A percentile compares a stretch with the other conserved stretches of the same genome.
These are phyloP conservation scores for Eucidaris tribuloides DNA, from an alignment of 35 echinoderm and acorn worm species.

Conservation along the genomic window DNA sequence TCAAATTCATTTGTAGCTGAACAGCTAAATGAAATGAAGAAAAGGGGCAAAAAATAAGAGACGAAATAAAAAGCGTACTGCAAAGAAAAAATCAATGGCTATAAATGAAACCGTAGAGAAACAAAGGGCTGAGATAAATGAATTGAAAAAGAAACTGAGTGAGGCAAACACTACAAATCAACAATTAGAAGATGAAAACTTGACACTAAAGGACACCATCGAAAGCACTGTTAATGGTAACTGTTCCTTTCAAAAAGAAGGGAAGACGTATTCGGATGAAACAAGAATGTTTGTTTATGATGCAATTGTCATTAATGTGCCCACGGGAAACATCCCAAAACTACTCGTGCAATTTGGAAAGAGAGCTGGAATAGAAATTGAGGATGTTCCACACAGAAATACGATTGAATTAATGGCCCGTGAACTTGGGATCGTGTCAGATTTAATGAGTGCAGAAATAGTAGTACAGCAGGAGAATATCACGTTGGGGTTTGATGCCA, in stretches of 20 bases:
- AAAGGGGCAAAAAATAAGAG: too few relatives aligned
- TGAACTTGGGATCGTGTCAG: not conserved
- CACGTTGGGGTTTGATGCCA: not conserved
- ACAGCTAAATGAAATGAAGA: too few relatives aligned
- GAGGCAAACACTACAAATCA: not conserved
- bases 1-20: too few relatives aligned
- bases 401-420: not conserved
- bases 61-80: too few relatives aligned
- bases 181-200: not conserved
- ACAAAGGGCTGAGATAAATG: not conserved
- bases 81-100: too few relatives aligned
- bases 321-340: not conserved
- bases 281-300: not conserved
- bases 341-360: not conserved
- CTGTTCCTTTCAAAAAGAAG: not conserved
- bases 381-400: not conserved
- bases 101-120: too few relatives aligned
- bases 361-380: not conserved
- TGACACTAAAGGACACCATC: not conserved
- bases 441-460: not conserved
- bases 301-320: not conserved
- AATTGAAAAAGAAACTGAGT: not conserved
- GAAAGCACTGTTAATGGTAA: not conserved
- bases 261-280: not conserved
- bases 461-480: not conserved